phyloP scores from a whole-genome alignment of 1,140 invertebrate genomes.

The Zaprionus africanus region DNA sequence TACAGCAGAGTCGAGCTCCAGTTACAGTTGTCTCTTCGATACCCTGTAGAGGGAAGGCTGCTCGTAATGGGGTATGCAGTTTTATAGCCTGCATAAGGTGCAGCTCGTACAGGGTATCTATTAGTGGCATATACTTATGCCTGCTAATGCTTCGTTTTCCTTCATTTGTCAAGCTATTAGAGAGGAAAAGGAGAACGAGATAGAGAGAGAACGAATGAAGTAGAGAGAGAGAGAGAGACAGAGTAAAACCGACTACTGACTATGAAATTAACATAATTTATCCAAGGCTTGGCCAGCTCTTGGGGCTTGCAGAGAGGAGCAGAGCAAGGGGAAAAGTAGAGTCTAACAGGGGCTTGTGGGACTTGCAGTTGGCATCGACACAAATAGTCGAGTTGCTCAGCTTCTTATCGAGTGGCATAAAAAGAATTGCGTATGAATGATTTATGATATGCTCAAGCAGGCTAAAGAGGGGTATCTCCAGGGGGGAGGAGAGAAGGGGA shows the following conservation, averaged over 20 bases:
- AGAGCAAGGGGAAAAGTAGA: background rate
- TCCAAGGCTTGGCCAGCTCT: constrained; percentile 43
- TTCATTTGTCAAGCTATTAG: constrained; percentile 76
- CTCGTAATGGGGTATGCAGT: background rate
- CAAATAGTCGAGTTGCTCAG: constrained; percentile 22
- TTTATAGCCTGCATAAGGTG: background rate
- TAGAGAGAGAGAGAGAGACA: constrained; percentile 17
- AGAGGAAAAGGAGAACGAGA: constrained; percentile 24
- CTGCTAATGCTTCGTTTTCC: constrained; percentile 28
- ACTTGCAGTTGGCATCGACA: constrained; percentile 24
- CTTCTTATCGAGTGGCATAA: constrained; percentile 70
- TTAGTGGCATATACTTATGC: too few relatives aligned
- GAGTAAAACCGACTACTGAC: constrained; percentile 38
- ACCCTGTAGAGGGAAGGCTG: background rate
- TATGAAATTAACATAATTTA: constrained; percentile 77
- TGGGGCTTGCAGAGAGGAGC: background rate
- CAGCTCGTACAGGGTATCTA: background rate
- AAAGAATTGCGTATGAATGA: constrained; percentile 71
- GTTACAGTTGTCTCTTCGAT: constrained; percentile 31
- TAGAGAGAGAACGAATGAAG: constrained; percentile 14
- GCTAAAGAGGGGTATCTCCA: background rate
- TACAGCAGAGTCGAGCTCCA: constrained; percentile 50
- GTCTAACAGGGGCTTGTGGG: constrained; percentile 15
- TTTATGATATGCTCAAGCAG: constrained; percentile 59
- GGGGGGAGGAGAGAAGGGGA: background rate